Base-by-base conservation (phyloP, 2,113 vertebrate species). In the Ascaphus truei region DNA sequence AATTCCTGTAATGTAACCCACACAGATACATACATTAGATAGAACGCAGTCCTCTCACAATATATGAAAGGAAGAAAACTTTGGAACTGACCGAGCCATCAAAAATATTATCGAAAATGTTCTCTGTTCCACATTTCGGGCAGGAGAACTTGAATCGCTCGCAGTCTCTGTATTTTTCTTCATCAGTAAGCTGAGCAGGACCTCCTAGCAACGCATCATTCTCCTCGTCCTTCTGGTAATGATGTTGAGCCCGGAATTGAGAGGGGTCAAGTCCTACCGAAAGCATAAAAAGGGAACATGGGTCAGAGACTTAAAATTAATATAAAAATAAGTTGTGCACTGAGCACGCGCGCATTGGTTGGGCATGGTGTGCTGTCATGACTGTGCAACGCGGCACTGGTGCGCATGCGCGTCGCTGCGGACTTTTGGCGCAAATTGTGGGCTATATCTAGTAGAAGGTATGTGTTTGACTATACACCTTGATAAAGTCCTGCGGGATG, bases 151-250 rank as follows among this genome's bases (percentile, higher is more conserved):
- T 93, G 84, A 99, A 96, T 77, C 89, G 88, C 78, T 98, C 94
- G 27, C 94, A 96, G 76, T 98, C 93, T 62, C 84, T 94, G 56
- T 95, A 99, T 60, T 94, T 97, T 80, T 99, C 97, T 77, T 96
- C 95, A 50, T 98, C 96, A 0, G 92, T 95, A 73, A 98, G 92
- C 81, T 98, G 96, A 68, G 89, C 90, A 23, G 88, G 89, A 69
- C 86, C 93, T 72, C 95, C 96, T 80, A 98, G 84, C 48, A 86
- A 85, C 68, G 79, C 86, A 29, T 95, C 94, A 1, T 83, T 88
- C 84, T 96, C 96, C 63, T 98, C 96, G 83, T 97, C 95, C 77
- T 94, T 91, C 83, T 93, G 92, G 79, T 91, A 89, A 87, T 91
- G 89, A 76, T 93, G 92, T 72, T 92, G 92, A 77, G 89, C 87